phyloP scores from a whole-genome alignment of 2,888 invertebrate genomes.

The Drosophila nr. fundita region DNA sequence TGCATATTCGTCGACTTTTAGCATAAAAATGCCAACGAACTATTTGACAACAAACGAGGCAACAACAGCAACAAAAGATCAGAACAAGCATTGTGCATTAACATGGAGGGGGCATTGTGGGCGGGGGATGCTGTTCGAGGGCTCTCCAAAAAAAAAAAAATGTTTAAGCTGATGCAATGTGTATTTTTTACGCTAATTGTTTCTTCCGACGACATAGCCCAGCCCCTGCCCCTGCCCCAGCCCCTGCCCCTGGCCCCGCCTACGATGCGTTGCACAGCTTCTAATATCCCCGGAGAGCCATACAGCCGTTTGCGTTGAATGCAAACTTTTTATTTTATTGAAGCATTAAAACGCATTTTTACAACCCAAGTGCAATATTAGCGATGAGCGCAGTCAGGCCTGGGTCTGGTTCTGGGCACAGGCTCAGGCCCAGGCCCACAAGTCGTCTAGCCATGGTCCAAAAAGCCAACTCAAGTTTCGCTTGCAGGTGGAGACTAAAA shows the following conservation, averaged over 20 bases:
- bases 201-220: constrained; percentile 60
- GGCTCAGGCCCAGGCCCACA: not conserved
- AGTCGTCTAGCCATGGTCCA: constrained; percentile 48
- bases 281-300: constrained; percentile 5
- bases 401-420: constrained; percentile 8
- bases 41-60: constrained; percentile 46
- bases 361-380: constrained; percentile 79
- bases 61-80: not conserved
- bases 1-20: constrained; percentile 49
- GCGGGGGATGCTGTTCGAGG: not conserved
- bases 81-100: constrained; percentile 48
- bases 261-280: not conserved
- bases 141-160: constrained; percentile 29
- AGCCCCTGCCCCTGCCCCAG: not conserved
- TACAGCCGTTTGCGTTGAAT: constrained; percentile 60
- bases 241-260: not conserved
- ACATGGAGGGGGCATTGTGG: not conserved
- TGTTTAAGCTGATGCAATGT: constrained; percentile 61
- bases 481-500: constrained; percentile 13
- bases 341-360: constrained; percentile 83
- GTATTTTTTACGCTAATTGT: constrained; percentile 84
- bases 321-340: constrained; percentile 83
- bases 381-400: constrained; percentile 47
- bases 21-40: constrained; percentile 62
- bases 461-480: constrained; percentile 33